Evolutionary conservation across 2,113 vertebrate genomes (phyloP).

Genomic region (Rhinichthys klamathensis): DNA sequence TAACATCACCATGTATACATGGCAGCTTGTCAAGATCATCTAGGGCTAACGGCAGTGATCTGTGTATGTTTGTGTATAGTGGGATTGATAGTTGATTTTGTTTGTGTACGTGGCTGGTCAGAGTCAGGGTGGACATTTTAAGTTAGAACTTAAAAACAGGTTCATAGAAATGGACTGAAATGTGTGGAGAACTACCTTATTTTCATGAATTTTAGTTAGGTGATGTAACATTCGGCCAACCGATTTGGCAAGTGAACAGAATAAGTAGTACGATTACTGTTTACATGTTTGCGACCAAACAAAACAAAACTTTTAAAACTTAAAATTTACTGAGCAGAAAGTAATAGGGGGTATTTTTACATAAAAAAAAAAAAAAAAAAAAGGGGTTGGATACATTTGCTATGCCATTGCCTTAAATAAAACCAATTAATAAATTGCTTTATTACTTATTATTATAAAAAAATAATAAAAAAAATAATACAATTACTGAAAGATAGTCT

Average conservation of each 20-base stretch:
- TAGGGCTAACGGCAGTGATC: constrained; percentile 54
- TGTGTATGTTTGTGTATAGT: constrained; percentile 29
- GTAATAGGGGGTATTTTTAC: too few relatives aligned
- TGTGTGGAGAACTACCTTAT: constrained; percentile 1
- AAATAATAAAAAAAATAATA: background rate
- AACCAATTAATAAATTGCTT: background rate
- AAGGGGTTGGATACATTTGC: background rate
- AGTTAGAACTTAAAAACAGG: background rate
- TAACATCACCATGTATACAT: constrained; percentile 69
- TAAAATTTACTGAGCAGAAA: background rate
- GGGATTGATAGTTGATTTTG: constrained; percentile 18
- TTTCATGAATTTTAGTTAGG: background rate
- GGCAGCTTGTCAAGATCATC: constrained; percentile 68
- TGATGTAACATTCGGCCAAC: background rate
- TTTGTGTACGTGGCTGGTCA: background rate
- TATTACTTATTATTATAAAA: background rate
- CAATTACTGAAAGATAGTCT: background rate
- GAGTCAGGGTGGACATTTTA: background rate
- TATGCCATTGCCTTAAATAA: background rate
- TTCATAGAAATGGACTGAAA: background rate
- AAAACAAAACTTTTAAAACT: background rate
- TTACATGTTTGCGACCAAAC: background rate
- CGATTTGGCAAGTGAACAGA: background rate
- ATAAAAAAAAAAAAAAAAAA: too few relatives aligned
- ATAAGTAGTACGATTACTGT: background rate